Evolutionary conservation across 1,140 invertebrate genomes (phyloP).

Genomic region (Zaprionus gabonicus): DNA sequence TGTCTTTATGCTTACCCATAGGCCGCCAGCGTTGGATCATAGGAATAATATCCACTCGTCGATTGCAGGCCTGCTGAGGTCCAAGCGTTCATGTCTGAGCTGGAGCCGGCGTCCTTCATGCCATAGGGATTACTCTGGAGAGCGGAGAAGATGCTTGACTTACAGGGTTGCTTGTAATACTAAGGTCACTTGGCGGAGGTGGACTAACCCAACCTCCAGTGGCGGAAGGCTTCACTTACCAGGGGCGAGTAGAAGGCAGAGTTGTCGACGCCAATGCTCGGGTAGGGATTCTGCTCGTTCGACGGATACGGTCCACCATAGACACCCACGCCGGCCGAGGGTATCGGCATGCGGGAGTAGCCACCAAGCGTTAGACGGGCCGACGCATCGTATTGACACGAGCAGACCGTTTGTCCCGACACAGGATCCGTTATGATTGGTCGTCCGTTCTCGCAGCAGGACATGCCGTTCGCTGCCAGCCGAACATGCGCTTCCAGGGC

Average conservation of each 20-base stretch:
- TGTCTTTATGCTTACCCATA: constrained; percentile 90
- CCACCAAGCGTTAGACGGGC: constrained; percentile 89
- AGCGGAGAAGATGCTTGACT: constrained; percentile 13
- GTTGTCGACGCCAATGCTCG: constrained; percentile 95
- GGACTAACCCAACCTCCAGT: constrained; percentile 39
- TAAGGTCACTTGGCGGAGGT: neutral
- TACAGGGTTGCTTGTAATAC: constrained; percentile 45
- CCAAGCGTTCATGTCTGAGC: constrained; percentile 95
- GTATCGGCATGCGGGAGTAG: constrained; percentile 88
- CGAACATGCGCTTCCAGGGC: constrained; percentile 61
- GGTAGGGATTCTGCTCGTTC: constrained; percentile 95
- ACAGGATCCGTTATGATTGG: constrained; percentile 97
- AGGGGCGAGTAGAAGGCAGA: constrained; percentile 97
- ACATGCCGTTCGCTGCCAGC: constrained; percentile 85
- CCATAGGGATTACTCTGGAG: constrained; percentile 96
- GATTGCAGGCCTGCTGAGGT: constrained; percentile 94
- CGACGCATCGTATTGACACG: constrained; percentile 95
- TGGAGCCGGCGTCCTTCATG: constrained; percentile 92
- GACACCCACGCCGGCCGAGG: constrained; percentile 88
- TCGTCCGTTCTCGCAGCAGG: constrained; percentile 97
- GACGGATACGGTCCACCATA: constrained; percentile 93
- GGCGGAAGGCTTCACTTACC: constrained; percentile 88
- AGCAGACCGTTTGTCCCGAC: constrained; percentile 97
- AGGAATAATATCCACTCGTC: constrained; percentile 95
- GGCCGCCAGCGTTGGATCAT: constrained; percentile 95